Evolutionary conservation across 2,888 invertebrate species (phyloP), one percentile per base, ranked within the genome.

Genomic region (Apoda limacodes): DNA sequence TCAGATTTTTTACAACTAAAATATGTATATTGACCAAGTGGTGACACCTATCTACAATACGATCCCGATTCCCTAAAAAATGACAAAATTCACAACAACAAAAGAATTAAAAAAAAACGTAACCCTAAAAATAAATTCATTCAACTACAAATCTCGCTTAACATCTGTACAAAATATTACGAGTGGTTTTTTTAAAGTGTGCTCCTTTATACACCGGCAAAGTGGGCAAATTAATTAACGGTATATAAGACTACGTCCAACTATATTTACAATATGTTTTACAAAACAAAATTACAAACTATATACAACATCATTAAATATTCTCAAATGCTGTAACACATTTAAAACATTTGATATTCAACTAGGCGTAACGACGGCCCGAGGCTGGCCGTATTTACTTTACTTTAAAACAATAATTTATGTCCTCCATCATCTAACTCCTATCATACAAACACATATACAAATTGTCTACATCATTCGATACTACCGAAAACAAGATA

Each of bases 21-120:
- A 44, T 48, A 65, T 69, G 70, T 53, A 69, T 70, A 71, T 66
- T 69, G 70, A 75, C 74, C 74, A 70, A 74, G 68, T 66, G 67
- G 75, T 78, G 76, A 68, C 66, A 67, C 68, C 63, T 80, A 76
- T 80, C 72, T 85, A 84, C 85, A 84, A 82, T 84, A 85, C 83
- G 71, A 84, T 84, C 84, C 85, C 85, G 82, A 84, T 85, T 85
- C 83, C 85, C 85, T 85, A 85, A 84, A 59, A 85, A 85, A 85
- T 85, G 85, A 85, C 85, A 83, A 83, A n/a, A 83, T 84, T 83
- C 83, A 84, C 84, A 83, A 68, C 82, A 85, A 84, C 78, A 85
- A 85, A 80, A 67, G 59, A 5, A 17, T 7, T 6, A 6, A 63
- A 60, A 54, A 64, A 65, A 74, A 75, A 69, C 65, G 57, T 71